These are phyloP conservation scores for Heliconius himera DNA, from an alignment of 1,140 invertebrate species.

Conservation along the genomic window DNA sequence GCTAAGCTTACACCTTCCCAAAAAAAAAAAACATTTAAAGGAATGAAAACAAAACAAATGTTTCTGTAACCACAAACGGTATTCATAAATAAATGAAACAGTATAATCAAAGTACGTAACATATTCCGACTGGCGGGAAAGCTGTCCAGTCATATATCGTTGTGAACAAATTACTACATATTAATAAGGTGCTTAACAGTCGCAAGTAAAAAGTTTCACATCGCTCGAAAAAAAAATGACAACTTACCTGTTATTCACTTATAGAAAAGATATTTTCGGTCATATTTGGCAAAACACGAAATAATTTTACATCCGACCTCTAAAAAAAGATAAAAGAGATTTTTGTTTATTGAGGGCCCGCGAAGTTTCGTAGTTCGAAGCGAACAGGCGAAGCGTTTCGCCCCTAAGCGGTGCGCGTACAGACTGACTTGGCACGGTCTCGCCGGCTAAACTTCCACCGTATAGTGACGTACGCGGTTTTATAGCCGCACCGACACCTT, in stretches of 20 bases:
- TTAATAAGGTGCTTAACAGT: not conserved
- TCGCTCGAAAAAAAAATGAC: not conserved
- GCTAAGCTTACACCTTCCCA: not conserved
- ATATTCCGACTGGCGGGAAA: not conserved
- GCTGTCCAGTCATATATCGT: not conserved
- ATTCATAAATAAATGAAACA: not conserved
- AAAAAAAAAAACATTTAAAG: not conserved
- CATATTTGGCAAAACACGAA: not conserved
- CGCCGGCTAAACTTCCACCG: not conserved
- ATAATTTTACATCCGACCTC: conserved; percentile 1
- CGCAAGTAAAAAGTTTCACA: conserved; percentile 4
- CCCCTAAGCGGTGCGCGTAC: conserved; percentile 11
- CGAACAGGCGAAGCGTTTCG: conserved; percentile 7
- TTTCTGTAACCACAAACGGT: not conserved
- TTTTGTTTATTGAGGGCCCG: conserved; percentile 34
- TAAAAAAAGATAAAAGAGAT: conserved; percentile 7
- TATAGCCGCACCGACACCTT: conserved; percentile 25
- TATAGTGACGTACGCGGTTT: conserved; percentile 31
- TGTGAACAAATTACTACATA: not conserved
- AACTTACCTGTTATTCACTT: not conserved
- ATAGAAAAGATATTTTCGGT: not conserved
- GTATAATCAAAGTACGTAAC: not conserved
- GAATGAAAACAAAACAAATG: not conserved
- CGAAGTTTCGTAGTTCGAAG: conserved; percentile 28
- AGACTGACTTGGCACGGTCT: conserved; percentile 7